Base-by-base conservation (phyloP, 2,888 invertebrate species). In the Microctonus hyperodae region DNA sequence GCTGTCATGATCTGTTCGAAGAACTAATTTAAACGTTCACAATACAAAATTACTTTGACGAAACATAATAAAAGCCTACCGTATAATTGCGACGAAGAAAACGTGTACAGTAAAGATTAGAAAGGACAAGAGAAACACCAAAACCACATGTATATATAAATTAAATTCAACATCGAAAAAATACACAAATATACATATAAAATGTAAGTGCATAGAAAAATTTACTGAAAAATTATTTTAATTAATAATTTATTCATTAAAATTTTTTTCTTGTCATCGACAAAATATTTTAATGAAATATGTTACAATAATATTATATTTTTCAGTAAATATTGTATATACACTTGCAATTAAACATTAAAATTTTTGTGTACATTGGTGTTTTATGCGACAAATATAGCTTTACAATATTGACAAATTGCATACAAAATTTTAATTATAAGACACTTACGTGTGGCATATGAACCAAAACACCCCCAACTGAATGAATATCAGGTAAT, bases 1-100 rank as follows among this genome's bases (percentile, higher is more conserved):
- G 96, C 96, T 75, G 96, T 95, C 93, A 95, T 94, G 81, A 95
- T 95, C 94, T 95, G 88, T 79, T 83, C 83, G 78, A 83, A 83
- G 78, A 83, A 83, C 83, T 81, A 85, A 85, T 79, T 81, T 80
- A 80, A 81, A 81, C 80, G 73, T 78, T 80, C 80, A 79, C 78
- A 79, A 78, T 79, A 79, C 33, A 61, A 61, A 56, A 44, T 44
- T 33, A 55, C 31, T 56, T 50, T 22, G 28, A 20, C 28, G 28
- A 48, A 33, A 59, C 44, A 48, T 44, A 31, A 23, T 33, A 11
- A 37, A 20, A 60, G 77, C 80, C 79, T 81, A 81, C 81, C 81
- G 81, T 80, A 44, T 44, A 44, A 44, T 44, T 44, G 44, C 6
- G 44, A 44, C 7, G 44, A 44, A 20, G 44, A 44, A n/a, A 16